Evolutionary conservation across 2,113 vertebrate genomes (phyloP), one percentile per base, ranked within the genome.

Genomic region (Pygoscelis adeliae): DNA sequence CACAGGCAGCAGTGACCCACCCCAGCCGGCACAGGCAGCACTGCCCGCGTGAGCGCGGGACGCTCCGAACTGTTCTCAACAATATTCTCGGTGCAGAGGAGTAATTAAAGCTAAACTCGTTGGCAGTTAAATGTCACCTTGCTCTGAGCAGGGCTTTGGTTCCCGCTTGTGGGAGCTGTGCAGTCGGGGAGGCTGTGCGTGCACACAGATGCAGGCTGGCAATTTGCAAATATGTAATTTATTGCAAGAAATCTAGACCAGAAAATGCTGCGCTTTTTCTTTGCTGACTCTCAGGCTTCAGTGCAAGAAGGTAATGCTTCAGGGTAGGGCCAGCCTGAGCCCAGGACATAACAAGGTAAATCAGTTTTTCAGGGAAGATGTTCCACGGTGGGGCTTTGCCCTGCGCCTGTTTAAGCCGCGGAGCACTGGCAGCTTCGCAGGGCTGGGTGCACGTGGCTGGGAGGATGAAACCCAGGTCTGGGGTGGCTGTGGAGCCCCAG

Each of bases 111-210:
- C 61, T 52, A n/a, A 53, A 36, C 40, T 67, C 69, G 2, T 5
- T 65, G 93, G 77, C 66, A 61, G 89, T 50, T 67, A 96, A 93
- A 87, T 87, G 94, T 87, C 92, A 74, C 86, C 83, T 86, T 91
- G 92, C 72, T 85, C 71, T n/a, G 69, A 21, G 89, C 71, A 73
- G 89, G 90, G 73, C 65, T 32, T 38, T 5, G 20, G 47, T 29
- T 80, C 38, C 65, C 0, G 3, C 65, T 34, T 10, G 3, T 15
- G 46, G 32, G 44, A 49, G 90, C 65, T 62, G 70, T 21, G 72
- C 10, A n/a, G 10, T 9, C 0, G 2, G 76, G 88, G 79, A 46
- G n/a, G 3, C 67, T 79, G 59, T 40, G 56, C 47, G 72, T 15
- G 40, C 30, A 40, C 86, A 69, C 42, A 63, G 85, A 58, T 65